These are phyloP conservation scores for Pedionomus torquatus DNA, from an alignment of 2,113 vertebrate species.

Conservation along the genomic window DNA sequence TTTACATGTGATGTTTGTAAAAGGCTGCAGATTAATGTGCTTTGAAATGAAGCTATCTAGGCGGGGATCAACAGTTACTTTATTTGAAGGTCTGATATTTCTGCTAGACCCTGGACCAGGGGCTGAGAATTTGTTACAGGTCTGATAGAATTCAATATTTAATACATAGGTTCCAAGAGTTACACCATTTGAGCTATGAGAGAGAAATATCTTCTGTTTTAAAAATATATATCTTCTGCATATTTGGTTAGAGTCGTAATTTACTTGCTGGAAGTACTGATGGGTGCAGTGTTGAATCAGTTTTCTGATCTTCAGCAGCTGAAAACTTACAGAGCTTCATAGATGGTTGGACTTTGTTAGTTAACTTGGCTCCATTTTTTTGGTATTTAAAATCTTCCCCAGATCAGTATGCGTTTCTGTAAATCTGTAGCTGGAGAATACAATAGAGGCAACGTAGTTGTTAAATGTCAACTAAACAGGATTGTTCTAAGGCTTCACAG, in stretches of 20 bases:
- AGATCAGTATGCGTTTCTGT: not conserved
- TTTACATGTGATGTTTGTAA: constrained; percentile 5
- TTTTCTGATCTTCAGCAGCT: not conserved
- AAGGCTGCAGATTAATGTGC: not conserved
- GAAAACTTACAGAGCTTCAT: not conserved
- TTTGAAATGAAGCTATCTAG: not conserved
- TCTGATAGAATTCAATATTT: not conserved
- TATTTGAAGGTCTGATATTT: not conserved
- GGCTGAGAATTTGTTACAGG: not conserved
- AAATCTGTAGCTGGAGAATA: not conserved
- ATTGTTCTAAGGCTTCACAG: not conserved
- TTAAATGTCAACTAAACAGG: not conserved
- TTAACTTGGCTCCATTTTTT: not conserved
- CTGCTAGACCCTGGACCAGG: not conserved
- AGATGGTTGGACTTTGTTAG: not conserved
- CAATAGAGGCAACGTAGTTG: not conserved
- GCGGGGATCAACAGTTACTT: not conserved
- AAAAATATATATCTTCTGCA: not conserved
- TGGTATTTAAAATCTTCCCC: not conserved
- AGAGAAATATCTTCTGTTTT: not conserved
- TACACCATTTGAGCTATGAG: not conserved
- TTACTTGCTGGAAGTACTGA: not conserved
- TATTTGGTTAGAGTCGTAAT: not conserved
- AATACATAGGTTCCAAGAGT: not conserved
- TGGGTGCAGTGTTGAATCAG: not conserved